phyloP scores from a whole-genome alignment of 2,888 invertebrate genomes.

The Axea sp. region DNA sequence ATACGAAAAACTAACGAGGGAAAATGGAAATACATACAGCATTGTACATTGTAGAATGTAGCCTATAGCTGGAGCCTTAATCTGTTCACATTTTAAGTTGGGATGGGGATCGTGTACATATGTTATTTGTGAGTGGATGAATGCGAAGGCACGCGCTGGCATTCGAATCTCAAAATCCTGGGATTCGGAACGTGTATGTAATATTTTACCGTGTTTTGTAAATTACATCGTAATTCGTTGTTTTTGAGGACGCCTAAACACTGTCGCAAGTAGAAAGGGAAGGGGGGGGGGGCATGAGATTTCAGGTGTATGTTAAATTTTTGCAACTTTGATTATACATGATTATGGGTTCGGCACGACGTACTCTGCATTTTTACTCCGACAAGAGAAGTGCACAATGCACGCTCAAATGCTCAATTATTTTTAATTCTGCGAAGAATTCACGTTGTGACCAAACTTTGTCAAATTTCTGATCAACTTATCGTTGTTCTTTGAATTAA shows the following conservation, averaged over 20 bases:
- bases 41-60: slow-evolving; percentile 79
- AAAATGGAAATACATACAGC: slow-evolving; percentile 75
- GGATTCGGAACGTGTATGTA: slow-evolving; percentile 74
- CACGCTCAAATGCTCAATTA: slow-evolving; percentile 3
- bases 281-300: no score
- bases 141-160: slow-evolving; percentile 72
- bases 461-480: no score
- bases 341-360: background rate
- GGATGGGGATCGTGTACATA: slow-evolving; percentile 78
- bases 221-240: slow-evolving; percentile 73
- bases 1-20: slow-evolving; percentile 52
- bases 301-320: no score
- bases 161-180: slow-evolving; percentile 70
- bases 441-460: no score
- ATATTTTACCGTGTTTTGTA: slow-evolving; percentile 71
- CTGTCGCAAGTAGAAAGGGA: no score
- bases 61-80: slow-evolving; percentile 80
- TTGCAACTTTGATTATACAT: slow-evolving; percentile 46
- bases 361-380: no score
- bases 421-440: no score
- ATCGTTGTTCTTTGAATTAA: no score
- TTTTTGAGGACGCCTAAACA: slow-evolving; percentile 57
- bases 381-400: slow-evolving; percentile 9
- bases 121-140: slow-evolving; percentile 77
- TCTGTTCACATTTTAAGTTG: slow-evolving; percentile 78